These are phyloP conservation scores for Montipora cactus DNA, from an alignment of 64 coral and sea anemone species.

Conservation along the genomic window DNA sequence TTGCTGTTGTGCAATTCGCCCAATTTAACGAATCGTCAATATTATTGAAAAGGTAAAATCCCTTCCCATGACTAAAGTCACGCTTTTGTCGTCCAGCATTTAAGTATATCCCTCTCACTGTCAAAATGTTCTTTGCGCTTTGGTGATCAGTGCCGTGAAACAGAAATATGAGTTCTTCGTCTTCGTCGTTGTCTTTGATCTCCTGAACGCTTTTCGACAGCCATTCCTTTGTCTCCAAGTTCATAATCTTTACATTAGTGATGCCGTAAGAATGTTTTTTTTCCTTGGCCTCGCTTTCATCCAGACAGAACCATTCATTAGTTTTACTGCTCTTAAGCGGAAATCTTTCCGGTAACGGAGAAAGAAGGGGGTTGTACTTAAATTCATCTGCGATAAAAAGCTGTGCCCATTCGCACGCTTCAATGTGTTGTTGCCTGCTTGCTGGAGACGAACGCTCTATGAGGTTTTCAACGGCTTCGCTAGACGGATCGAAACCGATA, in stretches of 20 bases:
- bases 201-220: no score
- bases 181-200: no score
- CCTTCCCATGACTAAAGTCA: conserved; percentile 78
- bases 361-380: conserved; percentile 26
- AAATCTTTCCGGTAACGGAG: neutral
- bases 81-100: conserved; percentile 40
- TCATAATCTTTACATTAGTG: conserved; percentile 2
- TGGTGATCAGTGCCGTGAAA: conserved; percentile 88
- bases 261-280: neutral
- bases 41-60: conserved; percentile 63
- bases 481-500: conserved; percentile 16
- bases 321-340: conserved; percentile 1
- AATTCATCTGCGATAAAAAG: conserved; percentile 38
- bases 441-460: neutral
- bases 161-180: neutral
- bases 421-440: conserved; percentile 17
- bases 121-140: conserved; percentile 52
- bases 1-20: conserved; percentile 32
- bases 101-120: conserved; percentile 61
- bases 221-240: conserved; percentile 13
- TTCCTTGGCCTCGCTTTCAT: neutral
- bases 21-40: conserved; percentile 42
- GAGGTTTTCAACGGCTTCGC: neutral
- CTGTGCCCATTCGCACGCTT: conserved; percentile 29
- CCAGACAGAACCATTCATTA: conserved; percentile 5